Percentiles rank a stretch among this genome's conserved stretches.
Evolutionary conservation across 2,797 vertebrate species (phyloP).

Genomic region (Xiphophorus birchmanni): DNA sequence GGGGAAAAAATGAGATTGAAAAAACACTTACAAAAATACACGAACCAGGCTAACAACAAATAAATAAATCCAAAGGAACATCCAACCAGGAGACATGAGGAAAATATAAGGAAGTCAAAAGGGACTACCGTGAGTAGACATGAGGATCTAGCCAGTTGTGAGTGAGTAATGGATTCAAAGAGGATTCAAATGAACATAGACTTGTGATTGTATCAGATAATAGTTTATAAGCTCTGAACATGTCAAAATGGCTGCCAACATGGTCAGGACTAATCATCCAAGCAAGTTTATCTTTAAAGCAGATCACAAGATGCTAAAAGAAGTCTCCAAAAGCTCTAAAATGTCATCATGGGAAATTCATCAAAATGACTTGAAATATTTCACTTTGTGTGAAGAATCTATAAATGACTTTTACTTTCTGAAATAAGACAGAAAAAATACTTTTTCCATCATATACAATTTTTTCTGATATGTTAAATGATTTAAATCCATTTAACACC

Average conservation of each 20-base stretch:
- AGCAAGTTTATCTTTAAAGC: neutral
- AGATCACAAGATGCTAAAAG: neutral
- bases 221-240: neutral
- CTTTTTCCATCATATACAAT: neutral
- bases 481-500: neutral
- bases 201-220: neutral
- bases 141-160: too few relatives aligned
- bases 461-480: neutral
- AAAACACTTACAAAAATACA: too few relatives aligned
- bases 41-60: too few relatives aligned
- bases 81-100: too few relatives aligned
- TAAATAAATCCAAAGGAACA: too few relatives aligned
- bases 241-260: neutral
- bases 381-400: neutral
- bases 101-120: too few relatives aligned
- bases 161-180: neutral
- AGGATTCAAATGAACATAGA: neutral
- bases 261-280: neutral
- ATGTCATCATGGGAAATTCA: neutral
- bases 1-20: too few relatives aligned
- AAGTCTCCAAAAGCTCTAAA: neutral
- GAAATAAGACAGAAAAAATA: neutral
- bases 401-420: neutral
- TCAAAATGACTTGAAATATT: neutral
- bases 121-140: too few relatives aligned